A percentile compares a stretch with the other conserved stretches of the same genome.
These are phyloP conservation scores for Oreochromis aureus DNA, from an alignment of 2,113 vertebrate species.

Conservation along the genomic window DNA sequence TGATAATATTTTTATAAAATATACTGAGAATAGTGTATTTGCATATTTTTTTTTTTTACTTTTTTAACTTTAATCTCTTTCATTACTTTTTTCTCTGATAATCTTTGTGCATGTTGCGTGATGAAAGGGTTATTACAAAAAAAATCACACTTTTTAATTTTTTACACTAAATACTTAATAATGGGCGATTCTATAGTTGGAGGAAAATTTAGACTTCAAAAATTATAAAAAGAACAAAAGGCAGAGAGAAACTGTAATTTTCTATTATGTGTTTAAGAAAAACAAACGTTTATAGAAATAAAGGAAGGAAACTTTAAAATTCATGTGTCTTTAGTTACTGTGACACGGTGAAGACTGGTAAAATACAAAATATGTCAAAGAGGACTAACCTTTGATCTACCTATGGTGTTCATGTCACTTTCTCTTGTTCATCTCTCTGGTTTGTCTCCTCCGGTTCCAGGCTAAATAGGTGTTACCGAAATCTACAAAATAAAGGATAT, in stretches of 20 bases:
- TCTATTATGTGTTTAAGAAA: neutral
- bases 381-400: neutral
- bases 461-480: neutral
- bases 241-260: neutral
- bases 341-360: neutral
- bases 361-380: neutral
- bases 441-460: neutral
- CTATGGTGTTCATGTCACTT: neutral
- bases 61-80: rapidly evolving
- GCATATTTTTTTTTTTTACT: neutral
- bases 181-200: neutral
- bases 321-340: neutral
- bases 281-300: neutral
- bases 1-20: neutral
- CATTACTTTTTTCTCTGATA: neutral
- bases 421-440: neutral
- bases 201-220: neutral
- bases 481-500: neutral
- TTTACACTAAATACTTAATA: neutral
- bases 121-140: neutral
- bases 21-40: neutral
- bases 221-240: neutral
- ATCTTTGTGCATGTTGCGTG: neutral
- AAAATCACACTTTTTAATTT: neutral
- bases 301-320: neutral